Conservation (phyloP, 2,888 invertebrate species). For the Steinernema hermaphroditum region DNA sequence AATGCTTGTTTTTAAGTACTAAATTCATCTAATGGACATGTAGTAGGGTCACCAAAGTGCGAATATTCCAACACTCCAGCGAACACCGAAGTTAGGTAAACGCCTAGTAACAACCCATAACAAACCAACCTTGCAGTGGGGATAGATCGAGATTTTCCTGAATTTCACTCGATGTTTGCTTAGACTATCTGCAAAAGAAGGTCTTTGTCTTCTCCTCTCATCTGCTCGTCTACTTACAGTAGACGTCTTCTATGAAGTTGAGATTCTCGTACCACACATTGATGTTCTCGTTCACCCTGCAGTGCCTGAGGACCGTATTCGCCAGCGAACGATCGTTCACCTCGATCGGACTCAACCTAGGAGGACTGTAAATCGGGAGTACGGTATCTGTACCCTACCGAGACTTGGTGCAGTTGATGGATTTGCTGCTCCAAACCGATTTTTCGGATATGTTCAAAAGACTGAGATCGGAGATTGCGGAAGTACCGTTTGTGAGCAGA, state of each 20-base stretch:
- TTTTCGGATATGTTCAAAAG: conserved; percentile 13
- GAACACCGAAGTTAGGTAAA: too few relatives aligned
- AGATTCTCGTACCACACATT: background rate
- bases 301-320: background rate
- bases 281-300: conserved; percentile 8
- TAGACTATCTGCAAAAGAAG: conserved; percentile 1
- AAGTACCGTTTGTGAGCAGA: conserved; percentile 6
- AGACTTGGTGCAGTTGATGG: conserved; percentile 16
- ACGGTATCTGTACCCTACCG: background rate
- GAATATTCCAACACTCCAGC: too few relatives aligned
- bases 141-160: background rate
- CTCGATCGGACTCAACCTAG: background rate
- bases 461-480: conserved; percentile 9
- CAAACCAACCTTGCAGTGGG: conserved; percentile 3
- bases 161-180: conserved; percentile 11
- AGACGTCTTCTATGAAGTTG: background rate
- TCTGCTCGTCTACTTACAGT: background rate
- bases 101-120: too few relatives aligned
- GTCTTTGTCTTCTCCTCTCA: too few relatives aligned
- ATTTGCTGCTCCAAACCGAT: conserved; percentile 17
- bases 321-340: background rate
- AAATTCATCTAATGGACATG: too few relatives aligned
- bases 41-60: too few relatives aligned
- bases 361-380: background rate
- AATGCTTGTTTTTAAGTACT: too few relatives aligned